These are phyloP conservation scores for Melanargia galathea DNA, from an alignment of 2,888 invertebrate genomes.

Conservation along the genomic window DNA sequence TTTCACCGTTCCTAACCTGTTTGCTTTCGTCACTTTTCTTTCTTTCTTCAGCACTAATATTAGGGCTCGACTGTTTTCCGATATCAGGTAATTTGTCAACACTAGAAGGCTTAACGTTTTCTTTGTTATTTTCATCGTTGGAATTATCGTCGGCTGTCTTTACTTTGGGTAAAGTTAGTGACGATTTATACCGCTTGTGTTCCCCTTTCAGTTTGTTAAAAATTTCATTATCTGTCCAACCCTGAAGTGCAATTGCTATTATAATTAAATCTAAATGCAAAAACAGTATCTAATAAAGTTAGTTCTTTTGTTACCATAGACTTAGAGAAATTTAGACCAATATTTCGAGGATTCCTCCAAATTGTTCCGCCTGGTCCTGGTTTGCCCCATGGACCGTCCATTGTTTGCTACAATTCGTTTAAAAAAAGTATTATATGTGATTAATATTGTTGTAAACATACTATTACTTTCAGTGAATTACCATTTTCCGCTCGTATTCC, in stretches of 20 bases:
- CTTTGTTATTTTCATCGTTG: constrained; percentile 52
- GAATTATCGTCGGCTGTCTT: constrained; percentile 75
- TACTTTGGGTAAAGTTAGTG: constrained; percentile 77
- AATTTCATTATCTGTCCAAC: constrained; percentile 75
- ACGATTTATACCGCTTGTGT: constrained; percentile 61
- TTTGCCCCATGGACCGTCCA: constrained; percentile 84
- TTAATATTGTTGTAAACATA: not conserved
- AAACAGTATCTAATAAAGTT: not conserved
- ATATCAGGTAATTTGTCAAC: constrained; percentile 67
- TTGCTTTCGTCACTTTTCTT: constrained; percentile 42
- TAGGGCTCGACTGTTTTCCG: constrained; percentile 43
- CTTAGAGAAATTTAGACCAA: constrained; percentile 88
- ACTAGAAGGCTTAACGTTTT: constrained; percentile 53
- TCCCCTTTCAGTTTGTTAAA: constrained; percentile 66
- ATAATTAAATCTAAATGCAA: not conserved
- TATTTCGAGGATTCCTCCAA: constrained; percentile 88
- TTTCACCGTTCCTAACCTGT: too few species aligned
- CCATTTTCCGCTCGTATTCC: constrained; percentile 81
- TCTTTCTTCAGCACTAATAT: constrained; percentile 31
- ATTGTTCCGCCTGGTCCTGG: constrained; percentile 87
- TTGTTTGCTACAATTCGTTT: constrained; percentile 55
- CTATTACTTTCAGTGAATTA: constrained; percentile 51
- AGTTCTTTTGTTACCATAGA: constrained; percentile 84
- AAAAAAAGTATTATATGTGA: not conserved
- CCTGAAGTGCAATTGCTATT: constrained; percentile 49